Evolutionary conservation across 2,797 vertebrate genomes (phyloP).

Genomic region (Crenichthys baileyi): DNA sequence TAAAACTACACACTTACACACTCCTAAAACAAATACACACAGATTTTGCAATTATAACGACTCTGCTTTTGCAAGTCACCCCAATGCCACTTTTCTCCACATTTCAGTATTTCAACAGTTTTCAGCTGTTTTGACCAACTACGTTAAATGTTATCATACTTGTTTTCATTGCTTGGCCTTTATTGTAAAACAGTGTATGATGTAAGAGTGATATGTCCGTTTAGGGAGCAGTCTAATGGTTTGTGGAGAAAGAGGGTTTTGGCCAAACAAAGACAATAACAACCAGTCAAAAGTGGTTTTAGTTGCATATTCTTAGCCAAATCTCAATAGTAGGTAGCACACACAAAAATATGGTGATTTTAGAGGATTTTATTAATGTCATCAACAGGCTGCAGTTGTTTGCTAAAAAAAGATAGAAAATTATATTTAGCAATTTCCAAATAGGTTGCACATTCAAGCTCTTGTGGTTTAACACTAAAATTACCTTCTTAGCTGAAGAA

Average conservation of each 20-base stretch:
- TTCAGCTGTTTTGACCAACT: constrained; percentile 11
- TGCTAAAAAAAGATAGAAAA: not conserved
- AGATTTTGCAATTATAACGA: constrained; percentile 34
- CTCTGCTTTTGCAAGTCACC: constrained; percentile 40
- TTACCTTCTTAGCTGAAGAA: not conserved
- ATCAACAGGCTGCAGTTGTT: not conserved
- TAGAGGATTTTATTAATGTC: not conserved
- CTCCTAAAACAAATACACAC: constrained; percentile 16
- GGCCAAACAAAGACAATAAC: not conserved
- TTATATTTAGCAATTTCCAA: not conserved
- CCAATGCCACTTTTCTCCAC: constrained; percentile 9
- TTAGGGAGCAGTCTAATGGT: not conserved
- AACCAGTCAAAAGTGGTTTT: not conserved
- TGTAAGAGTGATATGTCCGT: not conserved
- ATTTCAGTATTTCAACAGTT: constrained; percentile 39
- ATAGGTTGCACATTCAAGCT: not conserved
- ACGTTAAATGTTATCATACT: constrained; percentile 6
- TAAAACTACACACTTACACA: constrained; percentile 17
- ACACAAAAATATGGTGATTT: not conserved
- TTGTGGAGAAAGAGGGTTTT: not conserved
- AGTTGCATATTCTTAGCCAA: not conserved
- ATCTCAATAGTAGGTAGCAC: not conserved
- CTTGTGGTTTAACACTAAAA: not conserved
- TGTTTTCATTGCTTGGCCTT: not conserved
- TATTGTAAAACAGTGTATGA: not conserved